Base-by-base conservation (phyloP, 2,888 invertebrate genomes). In the Psococerastis gibbosa region DNA sequence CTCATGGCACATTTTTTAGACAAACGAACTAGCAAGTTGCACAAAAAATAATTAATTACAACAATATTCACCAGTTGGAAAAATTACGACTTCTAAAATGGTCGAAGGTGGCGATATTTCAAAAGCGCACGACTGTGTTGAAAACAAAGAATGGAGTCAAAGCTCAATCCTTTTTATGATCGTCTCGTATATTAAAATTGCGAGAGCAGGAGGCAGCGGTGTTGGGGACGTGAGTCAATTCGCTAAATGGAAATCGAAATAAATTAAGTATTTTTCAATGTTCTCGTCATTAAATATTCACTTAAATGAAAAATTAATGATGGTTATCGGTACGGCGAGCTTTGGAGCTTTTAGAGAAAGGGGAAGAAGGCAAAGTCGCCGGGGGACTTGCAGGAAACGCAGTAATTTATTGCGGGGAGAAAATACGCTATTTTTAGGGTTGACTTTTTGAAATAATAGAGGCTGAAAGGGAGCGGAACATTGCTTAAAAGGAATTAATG, bases 201-300 rank as follows among this genome's bases (percentile, higher is more conserved):
- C n/a, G n/a, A n/a, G n/a, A n/a, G n/a, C n/a, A n/a, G n/a, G n/a
- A n/a, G n/a, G n/a, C n/a, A n/a, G n/a, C n/a, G n/a, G n/a, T n/a
- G n/a, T n/a, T n/a, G n/a, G n/a, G n/a, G n/a, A 38, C 38, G 38
- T 38, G 38, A 38, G 18, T 20, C 20, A 20, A 38, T 38, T 38
- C 20, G n/a, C 17, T 18, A 38, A 38, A 38, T 20, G 38, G 16
- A 11, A 38, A 15, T 38, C 38, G 27, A 38, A 38, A 38, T 38
- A 20, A 38, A 38, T 13, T 38, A 38, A 38, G 38, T 38, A 38
- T 38, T 38, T 38, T 38, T 38, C 38, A 38, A 20, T 38, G 38
- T 38, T 13, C 17, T 38, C 20, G 17, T 38, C n/a, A 38, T 38
- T 16, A 38, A 38, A 38, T 13, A 38, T 38, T 38, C 38, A 38